Conservation (phyloP, 2,113 vertebrate genomes). For the Chiloscyllium plagiosum region DNA sequence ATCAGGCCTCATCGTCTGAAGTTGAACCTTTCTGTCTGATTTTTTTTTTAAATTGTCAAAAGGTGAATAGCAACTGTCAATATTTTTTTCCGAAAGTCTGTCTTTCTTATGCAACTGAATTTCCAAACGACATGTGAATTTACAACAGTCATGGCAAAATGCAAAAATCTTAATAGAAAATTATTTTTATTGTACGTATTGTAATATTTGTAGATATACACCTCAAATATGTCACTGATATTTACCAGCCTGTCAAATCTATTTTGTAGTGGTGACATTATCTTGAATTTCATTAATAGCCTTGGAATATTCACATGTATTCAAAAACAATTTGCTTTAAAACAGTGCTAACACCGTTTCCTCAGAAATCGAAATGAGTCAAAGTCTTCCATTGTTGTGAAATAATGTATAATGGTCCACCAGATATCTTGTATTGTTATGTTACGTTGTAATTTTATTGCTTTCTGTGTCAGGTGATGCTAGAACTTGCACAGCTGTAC, state of each 20-base stretch:
- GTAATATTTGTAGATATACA: neutral
- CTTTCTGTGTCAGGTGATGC: slow-evolving; percentile 67
- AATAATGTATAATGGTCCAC: neutral
- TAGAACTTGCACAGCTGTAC: slow-evolving; percentile 84
- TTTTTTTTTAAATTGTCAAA: neutral
- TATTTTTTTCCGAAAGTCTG: neutral
- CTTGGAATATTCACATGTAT: neutral
- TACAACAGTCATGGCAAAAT: neutral
- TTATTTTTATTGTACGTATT: neutral
- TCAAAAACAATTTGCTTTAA: neutral
- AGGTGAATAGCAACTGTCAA: neutral
- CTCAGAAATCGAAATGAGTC: neutral
- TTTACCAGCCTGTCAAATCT: neutral
- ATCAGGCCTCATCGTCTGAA: neutral
- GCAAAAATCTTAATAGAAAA: neutral
- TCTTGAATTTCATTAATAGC: neutral
- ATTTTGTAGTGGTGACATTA: neutral
- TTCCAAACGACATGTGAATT: neutral
- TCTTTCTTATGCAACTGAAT: neutral
- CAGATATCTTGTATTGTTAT: neutral
- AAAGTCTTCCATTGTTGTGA: neutral
- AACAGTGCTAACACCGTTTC: neutral
- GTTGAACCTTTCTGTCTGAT: neutral
- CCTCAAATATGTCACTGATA: neutral
- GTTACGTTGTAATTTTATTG: neutral